Conservation (phyloP, 2,113 vertebrate genomes). For the Myanophis thanlyinensis region DNA sequence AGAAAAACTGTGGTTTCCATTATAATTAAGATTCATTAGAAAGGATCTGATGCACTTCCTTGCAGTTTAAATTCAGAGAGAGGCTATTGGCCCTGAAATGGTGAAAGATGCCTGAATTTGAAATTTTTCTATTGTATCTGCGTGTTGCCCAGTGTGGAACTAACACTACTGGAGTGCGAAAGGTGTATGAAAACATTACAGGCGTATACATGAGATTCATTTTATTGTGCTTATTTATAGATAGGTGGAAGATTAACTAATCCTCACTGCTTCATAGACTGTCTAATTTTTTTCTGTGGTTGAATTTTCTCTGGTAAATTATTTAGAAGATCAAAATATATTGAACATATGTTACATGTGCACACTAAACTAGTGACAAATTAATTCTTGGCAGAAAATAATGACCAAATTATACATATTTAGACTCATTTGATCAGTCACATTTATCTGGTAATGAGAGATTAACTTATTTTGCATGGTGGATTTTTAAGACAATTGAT, state of each 20-base stretch:
- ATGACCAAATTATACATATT: background rate
- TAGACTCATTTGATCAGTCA: background rate
- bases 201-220: background rate
- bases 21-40: conserved; percentile 2
- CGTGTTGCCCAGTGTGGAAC: background rate
- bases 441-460: background rate
- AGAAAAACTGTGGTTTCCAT: background rate
- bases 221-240: background rate
- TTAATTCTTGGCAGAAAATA: background rate
- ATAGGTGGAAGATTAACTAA: background rate
- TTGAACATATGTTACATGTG: background rate
- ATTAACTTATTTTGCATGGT: background rate
- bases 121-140: background rate
- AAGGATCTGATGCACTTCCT: background rate
- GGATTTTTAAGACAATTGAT: background rate
- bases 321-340: background rate
- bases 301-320: background rate
- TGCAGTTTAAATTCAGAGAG: background rate
- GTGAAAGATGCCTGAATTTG: background rate
- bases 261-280: background rate
- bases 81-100: background rate
- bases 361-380: background rate
- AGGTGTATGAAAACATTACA: background rate
- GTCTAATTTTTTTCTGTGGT: background rate
- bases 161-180: background rate